These are phyloP conservation scores for Corvus moneduloides DNA, from an alignment of 2,113 vertebrate genomes.

Conservation along the genomic window DNA sequence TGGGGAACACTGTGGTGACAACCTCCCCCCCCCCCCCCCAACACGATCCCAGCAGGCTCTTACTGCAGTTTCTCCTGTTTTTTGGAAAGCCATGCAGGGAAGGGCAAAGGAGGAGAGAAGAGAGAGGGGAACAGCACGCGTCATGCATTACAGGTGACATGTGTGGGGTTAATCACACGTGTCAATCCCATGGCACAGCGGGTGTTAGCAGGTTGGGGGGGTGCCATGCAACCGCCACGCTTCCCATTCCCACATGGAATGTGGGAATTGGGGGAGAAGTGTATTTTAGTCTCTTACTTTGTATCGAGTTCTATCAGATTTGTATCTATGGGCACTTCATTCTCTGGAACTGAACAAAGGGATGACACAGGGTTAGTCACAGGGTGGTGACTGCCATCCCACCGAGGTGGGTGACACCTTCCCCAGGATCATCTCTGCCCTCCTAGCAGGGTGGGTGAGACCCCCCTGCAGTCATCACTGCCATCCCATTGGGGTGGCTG, in stretches of 20 bases:
- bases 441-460: background rate
- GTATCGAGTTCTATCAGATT: constrained; percentile 97
- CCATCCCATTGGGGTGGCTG: background rate
- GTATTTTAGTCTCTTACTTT: constrained; percentile 79
- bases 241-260: background rate
- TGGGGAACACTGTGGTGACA: rapidly evolving
- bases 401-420: background rate
- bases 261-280: background rate
- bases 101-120: background rate
- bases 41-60: background rate
- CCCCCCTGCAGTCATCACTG: too few relatives aligned
- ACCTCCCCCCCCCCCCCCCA: background rate
- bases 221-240: background rate
- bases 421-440: background rate
- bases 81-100: constrained; percentile 21
- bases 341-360: constrained; percentile 83
- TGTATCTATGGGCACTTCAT: constrained; percentile 86
- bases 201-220: background rate
- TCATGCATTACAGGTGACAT: background rate
- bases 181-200: background rate
- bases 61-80: constrained; percentile 46
- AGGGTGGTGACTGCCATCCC: background rate
- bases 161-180: background rate
- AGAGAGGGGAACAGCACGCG: background rate
- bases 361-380: background rate